These are phyloP conservation scores for Agraylea sexmaculata DNA, from an alignment of 1,140 invertebrate species.

Conservation along the genomic window DNA sequence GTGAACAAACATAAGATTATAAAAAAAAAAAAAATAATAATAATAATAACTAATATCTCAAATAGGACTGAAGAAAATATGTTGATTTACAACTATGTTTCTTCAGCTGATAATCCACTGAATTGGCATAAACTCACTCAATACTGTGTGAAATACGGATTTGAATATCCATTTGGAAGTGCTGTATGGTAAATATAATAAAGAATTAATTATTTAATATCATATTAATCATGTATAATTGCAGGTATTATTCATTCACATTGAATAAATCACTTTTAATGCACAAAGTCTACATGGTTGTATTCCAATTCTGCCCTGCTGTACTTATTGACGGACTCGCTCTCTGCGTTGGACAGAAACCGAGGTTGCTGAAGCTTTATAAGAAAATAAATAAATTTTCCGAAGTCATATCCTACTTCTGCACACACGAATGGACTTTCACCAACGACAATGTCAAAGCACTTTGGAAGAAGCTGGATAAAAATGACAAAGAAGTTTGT, in stretches of 20 bases:
- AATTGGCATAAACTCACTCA: constrained; percentile 50
- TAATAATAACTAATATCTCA: constrained; percentile 22
- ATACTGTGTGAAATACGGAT: constrained; percentile 35
- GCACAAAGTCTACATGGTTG: constrained; percentile 38
- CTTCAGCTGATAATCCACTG: constrained; percentile 51
- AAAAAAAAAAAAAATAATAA: constrained; percentile 9
- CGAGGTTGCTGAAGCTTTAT: constrained; percentile 57
- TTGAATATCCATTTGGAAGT: constrained; percentile 40
- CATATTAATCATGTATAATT: constrained; percentile 16
- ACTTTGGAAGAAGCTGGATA: constrained; percentile 43
- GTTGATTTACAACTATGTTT: constrained; percentile 61
- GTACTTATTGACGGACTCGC: constrained; percentile 50
- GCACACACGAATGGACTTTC: constrained; percentile 57
- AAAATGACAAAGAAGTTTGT: constrained; percentile 39
- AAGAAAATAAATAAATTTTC: constrained; percentile 64
- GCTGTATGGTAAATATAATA: constrained; percentile 43
- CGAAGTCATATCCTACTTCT: constrained; percentile 59
- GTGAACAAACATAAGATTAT: background rate
- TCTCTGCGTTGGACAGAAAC: constrained; percentile 48
- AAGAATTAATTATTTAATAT: background rate
- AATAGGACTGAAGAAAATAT: constrained; percentile 35
- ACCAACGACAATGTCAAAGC: constrained; percentile 47
- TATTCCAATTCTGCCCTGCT: constrained; percentile 55
- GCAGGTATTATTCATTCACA: constrained; percentile 40
- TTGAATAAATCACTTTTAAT: constrained; percentile 41